phyloP scores from a whole-genome alignment of 53 echinoderm and acorn worm species.

The Echinometra lucunter region DNA sequence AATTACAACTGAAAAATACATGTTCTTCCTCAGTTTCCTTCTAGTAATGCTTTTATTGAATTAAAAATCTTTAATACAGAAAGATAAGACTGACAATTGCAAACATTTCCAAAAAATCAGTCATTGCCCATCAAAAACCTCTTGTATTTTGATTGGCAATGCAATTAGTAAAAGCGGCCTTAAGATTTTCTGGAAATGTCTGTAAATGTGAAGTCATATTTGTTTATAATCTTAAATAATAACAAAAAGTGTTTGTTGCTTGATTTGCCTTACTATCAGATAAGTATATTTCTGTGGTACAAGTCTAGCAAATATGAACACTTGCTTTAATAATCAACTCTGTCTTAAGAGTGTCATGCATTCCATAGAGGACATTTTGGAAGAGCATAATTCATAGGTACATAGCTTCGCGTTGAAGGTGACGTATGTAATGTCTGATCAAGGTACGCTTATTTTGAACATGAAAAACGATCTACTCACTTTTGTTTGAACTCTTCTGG shows the following conservation, averaged over 20 bases:
- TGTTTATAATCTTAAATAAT: background rate
- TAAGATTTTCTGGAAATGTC: conserved; percentile 10
- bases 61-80: background rate
- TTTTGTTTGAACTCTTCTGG: background rate
- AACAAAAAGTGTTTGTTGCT: no score
- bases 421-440: conserved; percentile 56
- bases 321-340: background rate
- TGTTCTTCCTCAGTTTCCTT: conserved; percentile 32
- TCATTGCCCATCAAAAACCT: background rate
- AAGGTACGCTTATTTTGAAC: background rate
- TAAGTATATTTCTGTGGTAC: background rate
- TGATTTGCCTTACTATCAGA: no score
- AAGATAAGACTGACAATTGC: background rate
- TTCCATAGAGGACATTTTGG: background rate
- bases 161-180: background rate
- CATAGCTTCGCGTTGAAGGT: conserved; percentile 13
- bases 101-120: background rate
- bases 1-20: background rate
- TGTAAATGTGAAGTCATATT: background rate
- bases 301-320: background rate
- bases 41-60: background rate
- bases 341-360: background rate
- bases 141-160: background rate
- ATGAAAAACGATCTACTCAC: background rate
- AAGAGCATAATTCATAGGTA: background rate